phyloP scores from a whole-genome alignment of 2,113 vertebrate genomes.

The Campylomormyrus tamandua region DNA sequence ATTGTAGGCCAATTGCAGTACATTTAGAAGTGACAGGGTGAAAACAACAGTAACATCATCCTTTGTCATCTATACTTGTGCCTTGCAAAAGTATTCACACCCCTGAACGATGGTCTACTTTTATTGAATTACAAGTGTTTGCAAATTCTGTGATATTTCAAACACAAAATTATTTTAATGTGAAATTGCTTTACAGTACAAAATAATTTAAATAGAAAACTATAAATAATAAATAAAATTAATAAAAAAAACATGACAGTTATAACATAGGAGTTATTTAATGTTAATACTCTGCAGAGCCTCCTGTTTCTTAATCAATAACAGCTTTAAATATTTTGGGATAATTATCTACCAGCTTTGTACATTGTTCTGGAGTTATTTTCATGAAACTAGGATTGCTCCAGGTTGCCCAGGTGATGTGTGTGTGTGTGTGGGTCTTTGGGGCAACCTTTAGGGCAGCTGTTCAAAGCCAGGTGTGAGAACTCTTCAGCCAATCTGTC shows the following conservation, averaged over 20 bases:
- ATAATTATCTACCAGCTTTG: not conserved
- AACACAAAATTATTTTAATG: not conserved
- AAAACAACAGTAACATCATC: not conserved
- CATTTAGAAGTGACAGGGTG: not conserved
- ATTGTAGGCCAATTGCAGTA: not conserved
- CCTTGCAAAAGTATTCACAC: not conserved
- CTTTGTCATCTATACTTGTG: not conserved
- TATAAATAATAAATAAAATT: not conserved
- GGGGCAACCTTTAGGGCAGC: not conserved
- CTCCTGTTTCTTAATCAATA: not conserved
- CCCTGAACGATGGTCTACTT: not conserved
- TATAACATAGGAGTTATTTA: too few species aligned
- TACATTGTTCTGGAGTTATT: not conserved
- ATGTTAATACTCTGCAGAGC: not conserved
- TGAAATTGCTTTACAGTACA: not conserved
- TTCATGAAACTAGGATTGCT: not conserved
- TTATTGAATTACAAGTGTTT: not conserved
- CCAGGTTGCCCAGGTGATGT: not conserved
- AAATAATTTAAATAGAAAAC: not conserved
- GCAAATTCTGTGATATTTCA: not conserved
- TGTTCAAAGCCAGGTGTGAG: not conserved
- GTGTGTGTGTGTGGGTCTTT: not conserved
- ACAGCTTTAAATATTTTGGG: not conserved
- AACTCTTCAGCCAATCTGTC: not conserved
- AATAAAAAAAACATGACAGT: not conserved